Evolutionary conservation across 1,140 invertebrate species (phyloP), one percentile per base, ranked within the genome.

Genomic region (Drosophila baimaii): DNA sequence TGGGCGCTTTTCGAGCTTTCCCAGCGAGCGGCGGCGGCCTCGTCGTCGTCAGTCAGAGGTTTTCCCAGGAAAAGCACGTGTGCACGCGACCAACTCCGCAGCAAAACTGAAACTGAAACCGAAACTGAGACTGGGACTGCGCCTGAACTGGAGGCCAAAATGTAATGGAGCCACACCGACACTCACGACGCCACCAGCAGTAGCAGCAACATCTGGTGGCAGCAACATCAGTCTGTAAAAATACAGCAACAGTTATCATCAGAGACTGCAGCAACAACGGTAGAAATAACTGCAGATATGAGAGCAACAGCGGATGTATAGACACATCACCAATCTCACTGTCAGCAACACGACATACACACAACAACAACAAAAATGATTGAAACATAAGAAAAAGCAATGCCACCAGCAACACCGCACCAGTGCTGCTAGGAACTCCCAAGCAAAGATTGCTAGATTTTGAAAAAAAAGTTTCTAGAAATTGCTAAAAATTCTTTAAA

Each of bases 71-170:
- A 25, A 44, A 62, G 46, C 33, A 69, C 75, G 59, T 58, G 41
- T 71, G 71, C 57, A 77, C 83, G 79, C 83, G 63, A 80, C 59
- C 64, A 88, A 70, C 83, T 88, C 77, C 58, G 66, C 72, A 77
- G 68, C 71, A 43, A 62, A 77, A 88, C 84, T 85, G 82, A 85
- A 86, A 46, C 68, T 31, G 39, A 47, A 57, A 68, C 47, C 39
- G 17, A 61, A 70, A 56, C 51, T 33, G 66, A 55, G 44, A 65
- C 51, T 35, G 31, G 51, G 31, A 54, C 31, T 54, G 51, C 31
- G 19, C 13, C 51, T n/a, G 31, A 54, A 23, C 19, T 69, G 46
- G 41, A 46, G 55, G 49, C 49, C 39, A 5, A 68, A 63, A 19
- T 25, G 25, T 15, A 62, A 65, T 54, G 21, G 10, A 15, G 37